Evolutionary conservation across 2,113 vertebrate species (phyloP), one percentile per base, ranked within the genome.

Genomic region (Percina caprodes): DNA sequence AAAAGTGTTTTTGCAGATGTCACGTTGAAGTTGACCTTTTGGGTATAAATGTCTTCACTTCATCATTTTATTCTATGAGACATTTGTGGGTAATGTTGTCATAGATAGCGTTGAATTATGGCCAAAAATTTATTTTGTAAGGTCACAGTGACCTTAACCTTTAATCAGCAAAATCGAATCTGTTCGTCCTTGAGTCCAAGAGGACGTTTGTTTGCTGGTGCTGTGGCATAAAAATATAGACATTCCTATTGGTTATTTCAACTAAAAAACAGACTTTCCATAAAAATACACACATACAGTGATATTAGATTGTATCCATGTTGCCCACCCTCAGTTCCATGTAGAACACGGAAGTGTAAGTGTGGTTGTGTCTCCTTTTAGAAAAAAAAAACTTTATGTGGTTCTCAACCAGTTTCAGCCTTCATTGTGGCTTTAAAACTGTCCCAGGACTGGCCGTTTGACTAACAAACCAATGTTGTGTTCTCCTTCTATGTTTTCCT

Each of bases 401-500:
- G 12, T 23, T 24, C 49, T 65, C 42, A 13, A 8, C 42, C 42
- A 9, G 23, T 33, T 58, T 12, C 18, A 6, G 10, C 65, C 23
- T 63, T 77, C 46, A 35, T 0, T 42, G 48, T 60, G 15, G 16
- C 15, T 23, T 54, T 15, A 16, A 39, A 80, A 30, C 52, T 59
- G 52, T 49, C 74, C 65, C 56, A 58, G 11, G 24, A 13, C 10
- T 51, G 59, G 3, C 19, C 33, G 13, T 66, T 24, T 61, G 59
- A 75, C 84, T 89, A 86, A 90, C 76, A 54, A 35, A 54, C 78
- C 76, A 5, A 23, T 88, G 68, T 83, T 21, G 0, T 83, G 78
- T 49, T 88, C 80, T 91, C 84, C 35, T 52, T 60, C 82, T 90
- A 80, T 86, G 51, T 87, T 75, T 46, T 7, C 69, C 61, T 85